phyloP scores from a whole-genome alignment of 2,113 vertebrate species.

The Alosa alosa region DNA sequence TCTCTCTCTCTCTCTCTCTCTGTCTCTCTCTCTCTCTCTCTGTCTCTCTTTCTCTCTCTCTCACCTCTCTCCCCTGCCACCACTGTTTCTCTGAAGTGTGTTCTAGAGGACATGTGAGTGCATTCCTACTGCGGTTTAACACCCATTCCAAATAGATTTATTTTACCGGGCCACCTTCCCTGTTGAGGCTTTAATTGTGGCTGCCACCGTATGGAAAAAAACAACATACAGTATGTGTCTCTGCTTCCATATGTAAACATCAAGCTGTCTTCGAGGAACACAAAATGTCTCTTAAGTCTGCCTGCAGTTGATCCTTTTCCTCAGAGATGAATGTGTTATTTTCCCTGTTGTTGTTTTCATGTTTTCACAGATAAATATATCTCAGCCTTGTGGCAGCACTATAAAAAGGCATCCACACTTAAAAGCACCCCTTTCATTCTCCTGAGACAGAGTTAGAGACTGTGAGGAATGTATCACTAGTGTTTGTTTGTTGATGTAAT shows the following conservation, averaged over 20 bases:
- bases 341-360: neutral
- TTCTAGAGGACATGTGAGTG: neutral
- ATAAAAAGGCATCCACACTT: neutral
- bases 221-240: neutral
- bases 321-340: neutral
- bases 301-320: conserved; percentile 1
- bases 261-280: neutral
- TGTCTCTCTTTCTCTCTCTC: neutral
- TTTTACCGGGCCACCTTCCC: neutral
- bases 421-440: neutral
- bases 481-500: neutral
- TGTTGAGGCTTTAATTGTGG: neutral
- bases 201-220: neutral
- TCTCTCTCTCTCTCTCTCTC: neutral
- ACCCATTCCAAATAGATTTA: too few species aligned
- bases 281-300: neutral
- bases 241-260: neutral
- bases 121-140: too few species aligned
- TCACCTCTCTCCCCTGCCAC: neutral
- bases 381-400: neutral
- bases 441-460: neutral
- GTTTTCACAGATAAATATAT: conserved; percentile 5
- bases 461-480: neutral
- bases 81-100: neutral
- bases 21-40: neutral